These are phyloP conservation scores for Zaprionus lachaisei DNA, from an alignment of 1,140 invertebrate genomes.

Conservation along the genomic window DNA sequence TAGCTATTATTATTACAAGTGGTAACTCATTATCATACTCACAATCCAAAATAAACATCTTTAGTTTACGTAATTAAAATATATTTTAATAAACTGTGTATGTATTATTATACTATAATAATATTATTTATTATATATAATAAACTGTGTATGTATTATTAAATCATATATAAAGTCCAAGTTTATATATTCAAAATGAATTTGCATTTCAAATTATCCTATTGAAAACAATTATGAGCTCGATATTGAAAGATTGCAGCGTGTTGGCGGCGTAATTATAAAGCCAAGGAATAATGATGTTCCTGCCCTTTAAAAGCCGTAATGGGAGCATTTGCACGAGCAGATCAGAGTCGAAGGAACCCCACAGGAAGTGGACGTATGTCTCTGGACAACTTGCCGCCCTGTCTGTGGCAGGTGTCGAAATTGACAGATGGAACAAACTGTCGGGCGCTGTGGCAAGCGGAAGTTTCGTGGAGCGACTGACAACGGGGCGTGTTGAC, in stretches of 20 bases:
- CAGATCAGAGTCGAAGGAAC: not conserved
- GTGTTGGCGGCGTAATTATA: conserved; percentile 15
- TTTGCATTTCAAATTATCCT: not conserved
- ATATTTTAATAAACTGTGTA: too few relatives aligned
- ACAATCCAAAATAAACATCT: too few relatives aligned
- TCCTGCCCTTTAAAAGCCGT: conserved; percentile 30
- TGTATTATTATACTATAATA: too few relatives aligned
- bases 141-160: too few relatives aligned
- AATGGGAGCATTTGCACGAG: conserved; percentile 15
- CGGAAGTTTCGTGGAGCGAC: conserved; percentile 35
- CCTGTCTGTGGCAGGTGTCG: conserved; percentile 71
- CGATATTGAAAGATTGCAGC: not conserved
- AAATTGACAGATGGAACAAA: conserved; percentile 73
- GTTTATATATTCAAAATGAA: not conserved
- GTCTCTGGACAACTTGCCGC: conserved; percentile 30
- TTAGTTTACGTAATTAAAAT: too few relatives aligned
- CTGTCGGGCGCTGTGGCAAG: conserved; percentile 36
- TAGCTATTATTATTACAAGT: too few relatives aligned
- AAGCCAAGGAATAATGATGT: conserved; percentile 6
- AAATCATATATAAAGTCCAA: too few relatives aligned
- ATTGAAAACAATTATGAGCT: conserved; percentile 16
- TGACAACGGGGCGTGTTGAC: conserved; percentile 52
- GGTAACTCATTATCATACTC: too few relatives aligned
- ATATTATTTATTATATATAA: too few relatives aligned
- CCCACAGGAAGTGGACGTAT: conserved; percentile 38